These are phyloP conservation scores for Sycophaga agraensis DNA, from an alignment of 1,140 invertebrate species.

Conservation along the genomic window DNA sequence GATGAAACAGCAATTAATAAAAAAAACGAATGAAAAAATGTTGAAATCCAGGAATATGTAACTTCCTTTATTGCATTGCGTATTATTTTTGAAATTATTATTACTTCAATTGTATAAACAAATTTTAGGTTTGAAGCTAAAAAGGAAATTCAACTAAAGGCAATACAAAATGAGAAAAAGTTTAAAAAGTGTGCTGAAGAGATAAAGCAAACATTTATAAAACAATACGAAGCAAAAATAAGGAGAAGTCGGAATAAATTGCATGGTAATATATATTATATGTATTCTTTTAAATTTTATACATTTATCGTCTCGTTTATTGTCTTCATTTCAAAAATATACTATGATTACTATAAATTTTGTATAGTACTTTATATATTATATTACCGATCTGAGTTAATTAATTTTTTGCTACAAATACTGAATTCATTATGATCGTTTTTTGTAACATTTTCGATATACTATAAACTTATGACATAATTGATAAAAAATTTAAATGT, in stretches of 20 bases:
- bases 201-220: constrained; percentile 34
- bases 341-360: too few relatives aligned
- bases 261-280: too few relatives aligned
- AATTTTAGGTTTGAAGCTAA: constrained; percentile 36
- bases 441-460: too few relatives aligned
- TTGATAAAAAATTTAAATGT: too few relatives aligned
- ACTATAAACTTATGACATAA: too few relatives aligned
- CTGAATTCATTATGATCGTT: too few relatives aligned
- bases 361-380: too few relatives aligned
- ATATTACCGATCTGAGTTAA: too few relatives aligned
- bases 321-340: too few relatives aligned
- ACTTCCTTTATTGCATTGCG: neutral
- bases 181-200: constrained; percentile 30
- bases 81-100: neutral
- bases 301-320: too few relatives aligned
- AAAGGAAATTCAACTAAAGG: constrained; percentile 33
- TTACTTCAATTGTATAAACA: neutral
- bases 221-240: constrained; percentile 36
- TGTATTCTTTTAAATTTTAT: too few relatives aligned
- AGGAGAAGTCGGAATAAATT: constrained; percentile 31
- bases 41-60: neutral
- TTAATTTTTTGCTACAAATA: too few relatives aligned
- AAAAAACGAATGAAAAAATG: constrained; percentile 24
- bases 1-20: constrained; percentile 1
- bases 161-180: constrained; percentile 36